Evolutionary conservation across 2,797 vertebrate species (phyloP), one percentile per base, ranked within the genome.

Genomic region (Pseudochirops cupreus): DNA sequence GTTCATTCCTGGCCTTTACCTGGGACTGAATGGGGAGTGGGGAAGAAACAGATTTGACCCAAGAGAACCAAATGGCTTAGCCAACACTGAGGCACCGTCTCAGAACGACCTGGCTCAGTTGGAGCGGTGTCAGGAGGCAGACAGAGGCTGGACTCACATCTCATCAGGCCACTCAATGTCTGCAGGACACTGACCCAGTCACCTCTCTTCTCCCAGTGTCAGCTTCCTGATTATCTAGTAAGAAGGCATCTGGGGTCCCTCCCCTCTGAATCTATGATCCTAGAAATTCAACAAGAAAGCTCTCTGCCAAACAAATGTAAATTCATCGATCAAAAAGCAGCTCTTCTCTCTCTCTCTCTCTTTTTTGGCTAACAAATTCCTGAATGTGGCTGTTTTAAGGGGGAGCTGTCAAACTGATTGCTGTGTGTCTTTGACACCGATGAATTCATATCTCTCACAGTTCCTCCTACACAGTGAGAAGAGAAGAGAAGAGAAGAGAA

Each of bases 271-370:
- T 26, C 39, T 4, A 10, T 50, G 74, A 74, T 87, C 74, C 74
- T 87, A 87, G 39, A 87, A 87, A 26, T 87, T 46, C 74, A 87
- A 46, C 39, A 82, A 87, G 74, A 58, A 95, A 89, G 0, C 28
- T 95, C 92, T 90, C 59, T 62, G 95, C 87, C 31, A 95, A 54
- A 53, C 92, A 54, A 87, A 58, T 39, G 12, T 39, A 11, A 93
- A 92, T 62, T 94, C 91, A 96, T n/a, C 29, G 28, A 96, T 96
- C 21, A 90, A 12, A 46, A 58, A 39, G 56, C 93, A 91, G 91
- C 67, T 46, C 56, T 11, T 74, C 92, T 96, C 94, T 87, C 95
- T 96, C 62, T 55, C 92, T 5, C 26, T 96, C 94, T 90, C 95
- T 96, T 74, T 55, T 18, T 92, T 24, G 59, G 39, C 82, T 56